Base-by-base conservation (phyloP, 2,113 vertebrate genomes). In the Nannobrachium achirus region DNA sequence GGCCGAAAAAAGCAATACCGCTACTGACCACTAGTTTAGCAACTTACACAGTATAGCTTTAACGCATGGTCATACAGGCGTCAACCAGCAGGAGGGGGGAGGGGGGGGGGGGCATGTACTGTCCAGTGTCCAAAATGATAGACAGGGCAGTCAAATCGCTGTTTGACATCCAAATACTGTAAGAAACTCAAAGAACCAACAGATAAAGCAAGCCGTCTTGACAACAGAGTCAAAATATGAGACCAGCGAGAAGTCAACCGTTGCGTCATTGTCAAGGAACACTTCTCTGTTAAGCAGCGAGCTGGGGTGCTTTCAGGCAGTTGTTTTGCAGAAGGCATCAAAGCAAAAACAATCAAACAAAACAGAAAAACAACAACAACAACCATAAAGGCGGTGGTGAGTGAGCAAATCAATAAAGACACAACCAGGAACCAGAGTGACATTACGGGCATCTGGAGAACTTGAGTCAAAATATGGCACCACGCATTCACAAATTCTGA, bases 401-500 rank as follows among this genome's bases (percentile, higher is more conserved):
- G 70, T 71, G 56, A 75, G 73, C 2, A 60, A 77, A 82, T 46
- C 0, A 74, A 67, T 8, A 18, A 71, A 73, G 25, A 81, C 69
- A 78, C 69, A 88, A 75, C 55, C 50, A 77, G 82, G 55, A 87
- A 81, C 66, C 60, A 75, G 64, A 82, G 55, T 76, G 56, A 91
- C 74, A 82, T 93, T 92, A 94, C 91, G 69, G 84, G 74, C 50
- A 58, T 87, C 86, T 86, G 89, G 19, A 78, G 91, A 81, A 83
- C 85, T 81, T 58, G 88, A 87, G 63, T 86, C 88, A 91, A 75
- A 79, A 85, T 87, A 75, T 73, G 85, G 80, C 84, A 75, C 70
- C 79, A 71, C 89, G 75, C 71, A 63, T 81, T 93, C 90, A 77
- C 82, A 88, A 88, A 93, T 92, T 93, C 93, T 94, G 89, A 40